Evolutionary conservation across 1,140 invertebrate genomes (phyloP).

Genomic region (Halyomorpha halys): DNA sequence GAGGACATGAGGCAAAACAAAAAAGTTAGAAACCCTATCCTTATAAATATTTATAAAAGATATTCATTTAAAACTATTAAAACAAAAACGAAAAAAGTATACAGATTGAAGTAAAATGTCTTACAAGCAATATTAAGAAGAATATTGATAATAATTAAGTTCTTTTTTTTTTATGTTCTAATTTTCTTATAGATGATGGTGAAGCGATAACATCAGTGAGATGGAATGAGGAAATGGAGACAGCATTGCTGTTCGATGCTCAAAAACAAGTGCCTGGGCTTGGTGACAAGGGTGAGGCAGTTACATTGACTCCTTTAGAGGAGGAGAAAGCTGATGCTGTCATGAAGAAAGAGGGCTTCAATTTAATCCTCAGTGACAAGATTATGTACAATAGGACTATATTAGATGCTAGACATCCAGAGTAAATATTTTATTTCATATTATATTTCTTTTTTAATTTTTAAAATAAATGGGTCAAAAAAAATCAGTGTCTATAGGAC

Average conservation of each 20-base stretch:
- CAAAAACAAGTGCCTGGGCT: slow-evolving; percentile 44
- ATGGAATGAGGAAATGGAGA: slow-evolving; percentile 20
- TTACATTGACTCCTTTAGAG: slow-evolving; percentile 45
- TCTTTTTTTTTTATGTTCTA: no score
- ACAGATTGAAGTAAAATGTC: no score
- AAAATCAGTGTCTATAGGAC: no score
- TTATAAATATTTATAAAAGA: no score
- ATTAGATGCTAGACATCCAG: slow-evolving; percentile 65
- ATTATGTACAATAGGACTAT: slow-evolving; percentile 74
- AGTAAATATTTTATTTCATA: slow-evolving; percentile 45
- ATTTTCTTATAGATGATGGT: background rate
- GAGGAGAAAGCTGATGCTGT: slow-evolving; percentile 51
- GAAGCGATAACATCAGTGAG: background rate
- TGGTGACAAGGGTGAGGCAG: slow-evolving; percentile 61
- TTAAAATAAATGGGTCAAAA: no score
- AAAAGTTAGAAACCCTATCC: no score
- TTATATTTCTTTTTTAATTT: no score
- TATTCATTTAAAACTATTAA: no score
- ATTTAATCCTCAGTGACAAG: slow-evolving; percentile 77
- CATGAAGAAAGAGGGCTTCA: slow-evolving; percentile 77
- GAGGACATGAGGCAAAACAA: no score
- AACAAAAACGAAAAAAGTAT: no score
- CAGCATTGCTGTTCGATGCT: slow-evolving; percentile 36
- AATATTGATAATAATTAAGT: no score
- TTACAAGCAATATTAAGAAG: no score